A percentile compares a stretch with the other conserved stretches of the same genome.
These are phyloP conservation scores for Myopa testacea DNA, from an alignment of 2,888 invertebrate genomes.

Conservation along the genomic window DNA sequence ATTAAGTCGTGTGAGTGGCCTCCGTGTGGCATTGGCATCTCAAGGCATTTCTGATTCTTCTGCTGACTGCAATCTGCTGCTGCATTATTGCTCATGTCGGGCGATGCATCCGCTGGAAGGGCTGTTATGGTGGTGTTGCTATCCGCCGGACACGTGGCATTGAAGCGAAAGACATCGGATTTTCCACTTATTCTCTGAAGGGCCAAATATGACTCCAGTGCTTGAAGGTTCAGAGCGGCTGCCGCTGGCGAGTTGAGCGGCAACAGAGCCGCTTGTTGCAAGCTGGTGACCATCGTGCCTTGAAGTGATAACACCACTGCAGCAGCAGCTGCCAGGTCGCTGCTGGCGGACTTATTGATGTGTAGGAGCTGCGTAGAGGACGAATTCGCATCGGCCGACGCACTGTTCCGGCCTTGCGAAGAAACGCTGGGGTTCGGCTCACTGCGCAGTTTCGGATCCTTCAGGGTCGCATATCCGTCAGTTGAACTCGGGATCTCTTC, in stretches of 20 bases:
- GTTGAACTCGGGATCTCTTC: conserved; percentile 26
- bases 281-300: conserved; percentile 85
- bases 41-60: conserved; percentile 54
- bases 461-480: conserved; percentile 8
- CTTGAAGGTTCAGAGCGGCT: conserved; percentile 86
- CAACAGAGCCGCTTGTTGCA: conserved; percentile 85
- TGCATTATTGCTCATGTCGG: conserved; percentile 37
- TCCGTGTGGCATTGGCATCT: conserved; percentile 70
- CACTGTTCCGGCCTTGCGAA: neutral
- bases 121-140: conserved; percentile 40
- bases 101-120: conserved; percentile 10
- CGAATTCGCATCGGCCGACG: conserved; percentile 18
- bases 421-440: conserved; percentile 11
- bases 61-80: conserved; percentile 16
- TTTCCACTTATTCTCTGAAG: conserved; percentile 81
- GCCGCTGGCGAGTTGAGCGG: conserved; percentile 87
- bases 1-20: conserved; percentile 60
- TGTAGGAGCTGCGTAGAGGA: conserved; percentile 41
- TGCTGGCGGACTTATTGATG: conserved; percentile 60
- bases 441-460: conserved; percentile 10
- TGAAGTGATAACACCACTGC: conserved; percentile 84
- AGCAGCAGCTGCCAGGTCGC: conserved; percentile 73
- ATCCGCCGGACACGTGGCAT: conserved; percentile 41
- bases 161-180: conserved; percentile 75
- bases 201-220: conserved; percentile 86